Evolutionary conservation across 2,888 invertebrate genomes (phyloP).

Genomic region (Agrilus mali): DNA sequence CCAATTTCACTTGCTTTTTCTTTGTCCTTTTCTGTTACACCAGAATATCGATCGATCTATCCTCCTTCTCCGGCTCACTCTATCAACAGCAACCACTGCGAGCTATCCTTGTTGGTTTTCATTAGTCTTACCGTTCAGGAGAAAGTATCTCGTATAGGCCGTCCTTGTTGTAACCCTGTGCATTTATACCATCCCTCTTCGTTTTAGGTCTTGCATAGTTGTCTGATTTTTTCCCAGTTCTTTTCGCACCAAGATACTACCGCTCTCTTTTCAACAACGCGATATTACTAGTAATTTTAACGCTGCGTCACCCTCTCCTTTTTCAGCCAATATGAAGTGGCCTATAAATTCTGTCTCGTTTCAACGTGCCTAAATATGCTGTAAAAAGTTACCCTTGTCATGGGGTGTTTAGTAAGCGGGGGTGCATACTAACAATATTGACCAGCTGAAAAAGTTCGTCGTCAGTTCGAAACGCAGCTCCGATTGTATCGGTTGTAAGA

Average conservation of each 20-base stretch:
- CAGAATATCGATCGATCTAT: conserved; percentile 4
- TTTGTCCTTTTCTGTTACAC: conserved; percentile 6
- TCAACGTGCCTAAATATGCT: conserved; percentile 31
- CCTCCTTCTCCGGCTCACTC: conserved; percentile 2
- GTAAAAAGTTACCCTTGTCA: conserved; percentile 36
- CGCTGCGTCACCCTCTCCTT: too few species aligned
- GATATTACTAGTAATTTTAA: not conserved
- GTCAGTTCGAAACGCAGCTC: conserved; percentile 22
- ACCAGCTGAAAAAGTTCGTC: conserved; percentile 32
- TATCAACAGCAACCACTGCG: not conserved
- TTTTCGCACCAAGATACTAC: conserved; percentile 22
- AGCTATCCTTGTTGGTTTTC: not conserved
- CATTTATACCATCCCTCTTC: conserved; percentile 3
- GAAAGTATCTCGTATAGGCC: not conserved
- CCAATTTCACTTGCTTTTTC: conserved; percentile 3
- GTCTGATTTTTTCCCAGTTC: conserved; percentile 30
- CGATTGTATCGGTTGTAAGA: conserved; percentile 7
- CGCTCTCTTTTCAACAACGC: conserved; percentile 17
- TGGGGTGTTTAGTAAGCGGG: conserved; percentile 25
- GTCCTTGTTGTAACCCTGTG: conserved; percentile 1
- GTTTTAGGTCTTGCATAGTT: conserved; percentile 8
- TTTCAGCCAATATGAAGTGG: conserved; percentile 19
- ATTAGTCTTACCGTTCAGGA: not conserved
- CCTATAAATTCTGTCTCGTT: conserved; percentile 20
- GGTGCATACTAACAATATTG: conserved; percentile 28